Conservation (phyloP, 2,797 vertebrate species). For the Leptodactylus fallax region DNA sequence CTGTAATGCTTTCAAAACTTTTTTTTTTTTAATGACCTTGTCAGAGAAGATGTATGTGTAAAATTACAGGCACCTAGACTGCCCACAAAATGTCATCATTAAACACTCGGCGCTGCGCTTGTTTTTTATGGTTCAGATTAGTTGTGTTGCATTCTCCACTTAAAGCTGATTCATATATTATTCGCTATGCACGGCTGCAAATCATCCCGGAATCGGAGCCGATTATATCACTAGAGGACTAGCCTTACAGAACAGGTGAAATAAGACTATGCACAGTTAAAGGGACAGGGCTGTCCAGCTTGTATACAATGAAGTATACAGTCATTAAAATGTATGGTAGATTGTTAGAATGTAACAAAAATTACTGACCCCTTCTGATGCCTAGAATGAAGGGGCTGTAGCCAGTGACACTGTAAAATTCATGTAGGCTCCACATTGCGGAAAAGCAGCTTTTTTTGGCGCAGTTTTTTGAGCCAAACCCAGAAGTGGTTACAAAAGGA, state of each 20-base stretch:
- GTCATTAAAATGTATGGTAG: too few relatives aligned
- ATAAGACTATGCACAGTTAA: not conserved
- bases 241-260: not conserved
- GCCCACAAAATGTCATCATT: constrained; percentile 57
- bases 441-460: too few relatives aligned
- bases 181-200: not conserved
- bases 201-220: not conserved
- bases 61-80: constrained; percentile 56
- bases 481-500: too few relatives aligned
- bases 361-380: too few relatives aligned
- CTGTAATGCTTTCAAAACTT: constrained; percentile 60
- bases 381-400: too few relatives aligned
- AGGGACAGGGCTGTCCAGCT: not conserved
- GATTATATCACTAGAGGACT: not conserved
- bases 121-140: constrained; percentile 53
- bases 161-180: constrained; percentile 25
- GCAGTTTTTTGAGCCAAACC: too few relatives aligned
- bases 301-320: not conserved
- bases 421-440: too few relatives aligned
- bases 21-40: constrained; percentile 57
- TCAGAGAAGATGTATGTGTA: constrained; percentile 60
- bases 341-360: too few relatives aligned
- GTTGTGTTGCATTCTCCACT: constrained; percentile 49
- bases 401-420: too few relatives aligned
- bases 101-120: constrained; percentile 40